These are phyloP conservation scores for Dicrostonyx torquatus DNA, from an alignment of 2,797 vertebrate species.

Conservation along the genomic window DNA sequence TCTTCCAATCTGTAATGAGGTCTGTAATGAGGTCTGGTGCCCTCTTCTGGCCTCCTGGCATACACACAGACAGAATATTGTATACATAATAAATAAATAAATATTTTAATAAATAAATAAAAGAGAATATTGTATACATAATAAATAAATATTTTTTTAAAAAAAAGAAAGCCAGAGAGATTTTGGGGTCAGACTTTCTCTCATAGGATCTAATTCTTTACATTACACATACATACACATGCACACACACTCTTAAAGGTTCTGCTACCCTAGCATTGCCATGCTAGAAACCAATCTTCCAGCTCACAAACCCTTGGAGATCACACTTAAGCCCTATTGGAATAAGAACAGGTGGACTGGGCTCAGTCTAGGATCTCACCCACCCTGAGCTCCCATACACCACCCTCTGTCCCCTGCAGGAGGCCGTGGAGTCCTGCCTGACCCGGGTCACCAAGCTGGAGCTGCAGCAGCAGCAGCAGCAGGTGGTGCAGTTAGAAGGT, in stretches of 20 bases:
- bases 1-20: no score
- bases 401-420: constrained; percentile 83
- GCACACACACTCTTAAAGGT: not conserved
- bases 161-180: not conserved
- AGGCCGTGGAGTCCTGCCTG: constrained; percentile 97
- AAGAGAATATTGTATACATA: no score
- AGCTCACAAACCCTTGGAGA: no score
- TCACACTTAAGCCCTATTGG: not conserved
- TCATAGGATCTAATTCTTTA: not conserved
- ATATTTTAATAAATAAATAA: no score
- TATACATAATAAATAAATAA: no score
- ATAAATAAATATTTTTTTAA: no score
- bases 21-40: no score
- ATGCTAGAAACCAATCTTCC: not conserved
- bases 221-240: not conserved
- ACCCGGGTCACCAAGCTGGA: constrained; percentile 98
- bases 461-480: constrained; percentile 98
- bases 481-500: constrained; percentile 97
- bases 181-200: not conserved
- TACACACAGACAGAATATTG: no score
- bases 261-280: not conserved
- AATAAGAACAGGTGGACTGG: not conserved
- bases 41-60: no score
- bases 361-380: not conserved
- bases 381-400: rapidly evolving